Base-by-base conservation (phyloP, 1,140 invertebrate species). In the Capitella teleta region DNA sequence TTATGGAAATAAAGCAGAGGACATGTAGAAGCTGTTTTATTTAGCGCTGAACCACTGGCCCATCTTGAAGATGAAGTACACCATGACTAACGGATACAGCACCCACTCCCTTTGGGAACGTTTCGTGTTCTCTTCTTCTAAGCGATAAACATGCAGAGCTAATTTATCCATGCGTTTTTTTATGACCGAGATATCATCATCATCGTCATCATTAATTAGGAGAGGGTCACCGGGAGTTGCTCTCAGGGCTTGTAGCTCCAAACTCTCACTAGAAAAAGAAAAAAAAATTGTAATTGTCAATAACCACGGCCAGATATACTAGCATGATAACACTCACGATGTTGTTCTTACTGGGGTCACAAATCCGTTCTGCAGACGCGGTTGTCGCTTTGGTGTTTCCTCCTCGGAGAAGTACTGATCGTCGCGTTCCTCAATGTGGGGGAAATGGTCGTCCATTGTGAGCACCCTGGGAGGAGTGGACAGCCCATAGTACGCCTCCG, bases 71-170 rank as follows among this genome's bases (percentile, higher is more conserved):
- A 47, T 26, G 28, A 47, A 19, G 28, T 47, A 47, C 19, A 26
- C 30, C 8, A 47, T n/a, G 25, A 47, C 45, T 5, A 47, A 8
- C 8, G 45, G 45, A 19, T 47, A 47, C 3, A 47, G 45, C 30
- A 47, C 30, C 5, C 30, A 18, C 25, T 47, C 45, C 19, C 45
- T 16, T 25, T 47, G 45, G 5, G 16, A 32, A 10, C 45, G 25
- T 36, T 34, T 28, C 8, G 32, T 18, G 23, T 47, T 47, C 18
- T 47, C 45, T 32, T 47, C 45, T 24, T 47, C 45, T n/a, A 47
- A 32, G 10, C 26, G 25, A 4, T 21, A 18, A 32, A 47, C 45
- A 19, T 47, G 45, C 18, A 18, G 28, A 25, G 28, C 21, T 28
- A 47, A 16, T 36, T 47, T 47, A 10, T 26, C 45, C 5, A 47